Evolutionary conservation across 2,113 vertebrate genomes (phyloP).

Genomic region (Tringa solitaria): DNA sequence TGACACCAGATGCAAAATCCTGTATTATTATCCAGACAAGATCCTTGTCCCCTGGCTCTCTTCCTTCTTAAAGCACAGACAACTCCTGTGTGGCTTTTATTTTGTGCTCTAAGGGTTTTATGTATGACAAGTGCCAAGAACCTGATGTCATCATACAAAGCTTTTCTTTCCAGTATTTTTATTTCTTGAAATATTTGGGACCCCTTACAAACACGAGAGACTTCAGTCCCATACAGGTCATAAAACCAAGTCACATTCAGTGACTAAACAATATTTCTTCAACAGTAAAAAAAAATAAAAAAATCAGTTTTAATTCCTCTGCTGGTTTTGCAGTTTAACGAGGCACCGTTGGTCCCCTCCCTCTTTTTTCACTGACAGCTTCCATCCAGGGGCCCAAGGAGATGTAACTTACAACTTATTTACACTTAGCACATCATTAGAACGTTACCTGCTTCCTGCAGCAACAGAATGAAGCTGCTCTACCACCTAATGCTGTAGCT

Average conservation of each 20-base stretch:
- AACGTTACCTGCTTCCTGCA: background rate
- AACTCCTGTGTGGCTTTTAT: background rate
- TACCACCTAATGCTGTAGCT: background rate
- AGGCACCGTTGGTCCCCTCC: background rate
- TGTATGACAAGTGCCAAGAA: background rate
- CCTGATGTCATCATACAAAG: background rate
- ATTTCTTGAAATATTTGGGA: background rate
- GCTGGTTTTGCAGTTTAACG: background rate
- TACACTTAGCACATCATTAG: background rate
- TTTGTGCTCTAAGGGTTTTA: background rate
- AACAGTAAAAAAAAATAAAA: background rate
- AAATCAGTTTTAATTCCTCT: background rate
- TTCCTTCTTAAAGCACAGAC: background rate
- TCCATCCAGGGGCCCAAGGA: background rate
- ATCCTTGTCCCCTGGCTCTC: background rate
- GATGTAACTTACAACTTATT: background rate
- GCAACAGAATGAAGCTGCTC: background rate
- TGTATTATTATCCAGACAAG: background rate
- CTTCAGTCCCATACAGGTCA: background rate
- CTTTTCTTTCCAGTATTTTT: background rate
- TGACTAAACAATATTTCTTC: background rate
- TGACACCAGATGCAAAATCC: accelerated
- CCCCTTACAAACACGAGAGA: background rate
- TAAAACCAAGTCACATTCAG: background rate
- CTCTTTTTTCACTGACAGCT: background rate